These are phyloP conservation scores for Corythornis vintsioides DNA, from an alignment of 2,113 vertebrate genomes.

Conservation along the genomic window DNA sequence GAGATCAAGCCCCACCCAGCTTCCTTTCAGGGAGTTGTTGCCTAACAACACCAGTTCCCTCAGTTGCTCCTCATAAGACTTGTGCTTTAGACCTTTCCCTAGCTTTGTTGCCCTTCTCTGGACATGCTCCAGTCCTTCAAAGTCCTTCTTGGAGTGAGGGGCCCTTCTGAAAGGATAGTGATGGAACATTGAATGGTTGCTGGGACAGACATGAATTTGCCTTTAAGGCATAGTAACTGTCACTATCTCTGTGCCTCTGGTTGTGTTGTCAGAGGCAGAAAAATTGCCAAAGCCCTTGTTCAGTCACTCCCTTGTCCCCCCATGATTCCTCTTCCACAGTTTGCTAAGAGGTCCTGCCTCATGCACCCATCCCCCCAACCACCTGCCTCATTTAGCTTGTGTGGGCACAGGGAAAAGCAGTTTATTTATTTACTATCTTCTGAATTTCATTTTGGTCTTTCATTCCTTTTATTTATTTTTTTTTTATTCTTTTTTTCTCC, in stretches of 20 bases:
- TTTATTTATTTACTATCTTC: not conserved
- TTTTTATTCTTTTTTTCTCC: no score
- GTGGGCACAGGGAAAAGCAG: not conserved
- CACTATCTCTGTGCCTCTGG: not conserved
- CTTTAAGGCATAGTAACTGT: not conserved
- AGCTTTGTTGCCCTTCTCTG: no score
- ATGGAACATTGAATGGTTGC: not conserved
- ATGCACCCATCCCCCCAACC: accelerated
- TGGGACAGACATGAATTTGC: not conserved
- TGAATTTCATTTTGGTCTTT: not conserved
- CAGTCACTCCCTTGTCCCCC: accelerated
- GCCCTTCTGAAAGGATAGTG: no score
- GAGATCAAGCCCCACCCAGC: no score
- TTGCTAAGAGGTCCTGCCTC: not conserved
- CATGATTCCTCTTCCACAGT: not conserved
- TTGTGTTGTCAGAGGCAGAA: not conserved
- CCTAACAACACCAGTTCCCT: no score
- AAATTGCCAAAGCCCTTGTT: not conserved
- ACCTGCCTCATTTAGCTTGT: not conserved
- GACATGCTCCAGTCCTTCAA: no score
- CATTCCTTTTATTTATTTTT: not conserved
- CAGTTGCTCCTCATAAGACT: no score
- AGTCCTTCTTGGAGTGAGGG: no score
- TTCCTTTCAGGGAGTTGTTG: no score
- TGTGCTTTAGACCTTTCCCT: no score